These are phyloP conservation scores for Temnopleurus reevesii DNA, from an alignment of 53 echinoderm and acorn worm genomes.

Conservation along the genomic window DNA sequence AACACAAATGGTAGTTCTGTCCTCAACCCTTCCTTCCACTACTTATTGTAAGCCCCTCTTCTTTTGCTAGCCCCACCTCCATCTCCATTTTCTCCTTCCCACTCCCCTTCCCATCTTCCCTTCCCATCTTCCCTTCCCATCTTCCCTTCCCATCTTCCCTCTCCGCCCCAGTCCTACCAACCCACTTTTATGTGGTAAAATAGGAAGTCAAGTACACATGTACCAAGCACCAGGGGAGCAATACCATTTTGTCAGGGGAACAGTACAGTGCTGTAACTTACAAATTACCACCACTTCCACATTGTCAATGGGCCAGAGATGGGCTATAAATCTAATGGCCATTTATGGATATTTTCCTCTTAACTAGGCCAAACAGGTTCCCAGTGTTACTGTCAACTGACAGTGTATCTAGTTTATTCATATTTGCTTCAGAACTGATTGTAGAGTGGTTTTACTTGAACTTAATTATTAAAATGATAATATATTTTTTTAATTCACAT, in stretches of 20 bases:
- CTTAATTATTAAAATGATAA: too few relatives aligned
- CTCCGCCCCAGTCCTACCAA: background rate
- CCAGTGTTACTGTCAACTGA: background rate
- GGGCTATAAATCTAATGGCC: conserved; percentile 26
- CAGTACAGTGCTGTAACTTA: conserved; percentile 11
- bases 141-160: background rate
- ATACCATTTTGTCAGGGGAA: conserved; percentile 9
- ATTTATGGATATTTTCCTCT: background rate
- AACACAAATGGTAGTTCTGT: too few relatives aligned
- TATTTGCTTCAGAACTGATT: too few relatives aligned
- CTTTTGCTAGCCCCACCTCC: too few relatives aligned
- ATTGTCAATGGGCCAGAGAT: background rate
- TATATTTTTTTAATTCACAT: too few relatives aligned
- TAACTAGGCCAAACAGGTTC: background rate
- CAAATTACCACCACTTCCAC: conserved; percentile 42
- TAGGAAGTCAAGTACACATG: background rate
- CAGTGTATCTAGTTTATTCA: too few relatives aligned
- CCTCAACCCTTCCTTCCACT: too few relatives aligned
- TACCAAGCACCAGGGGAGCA: conserved; percentile 24
- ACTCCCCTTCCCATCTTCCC: background rate
- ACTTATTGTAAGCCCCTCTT: too few relatives aligned
- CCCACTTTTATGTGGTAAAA: background rate
- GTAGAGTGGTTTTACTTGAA: too few relatives aligned
- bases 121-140: background rate
- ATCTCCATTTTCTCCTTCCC: background rate